Evolutionary conservation across 2,888 invertebrate species (phyloP).

Genomic region (Tridacna crocea): DNA sequence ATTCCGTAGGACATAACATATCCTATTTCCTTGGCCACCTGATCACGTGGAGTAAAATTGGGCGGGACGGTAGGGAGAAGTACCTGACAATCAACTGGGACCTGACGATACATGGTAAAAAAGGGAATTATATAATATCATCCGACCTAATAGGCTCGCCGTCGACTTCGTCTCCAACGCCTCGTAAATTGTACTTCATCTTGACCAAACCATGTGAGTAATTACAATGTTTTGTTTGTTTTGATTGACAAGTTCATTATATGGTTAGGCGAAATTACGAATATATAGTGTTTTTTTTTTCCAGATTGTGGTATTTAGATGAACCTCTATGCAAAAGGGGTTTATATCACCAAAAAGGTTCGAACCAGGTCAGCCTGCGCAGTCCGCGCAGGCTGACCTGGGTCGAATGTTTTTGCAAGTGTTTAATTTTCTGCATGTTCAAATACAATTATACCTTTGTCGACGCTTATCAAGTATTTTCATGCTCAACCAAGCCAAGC

Average conservation of each 20-base stretch:
- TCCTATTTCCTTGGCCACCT: constrained; percentile 49
- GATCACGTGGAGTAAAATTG: constrained; percentile 56
- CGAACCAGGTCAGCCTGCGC: too few relatives aligned
- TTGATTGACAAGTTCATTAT: too few relatives aligned
- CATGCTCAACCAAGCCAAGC: too few relatives aligned
- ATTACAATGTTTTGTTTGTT: not conserved
- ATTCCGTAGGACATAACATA: constrained; percentile 32
- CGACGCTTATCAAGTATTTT: too few relatives aligned
- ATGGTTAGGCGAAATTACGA: not conserved
- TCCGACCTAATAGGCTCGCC: not conserved
- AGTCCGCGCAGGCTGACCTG: too few relatives aligned
- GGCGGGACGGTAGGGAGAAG: constrained; percentile 46
- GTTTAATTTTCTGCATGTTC: too few relatives aligned
- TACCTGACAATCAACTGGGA: constrained; percentile 59
- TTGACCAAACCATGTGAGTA: constrained; percentile 41
- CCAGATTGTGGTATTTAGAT: too few relatives aligned
- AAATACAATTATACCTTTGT: too few relatives aligned
- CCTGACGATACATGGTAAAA: constrained; percentile 33
- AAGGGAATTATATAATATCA: not conserved
- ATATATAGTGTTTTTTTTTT: not conserved
- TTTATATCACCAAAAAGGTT: too few relatives aligned
- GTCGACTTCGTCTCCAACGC: not conserved
- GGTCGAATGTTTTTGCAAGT: too few relatives aligned
- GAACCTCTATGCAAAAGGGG: too few relatives aligned
- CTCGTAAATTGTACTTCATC: constrained; percentile 33